A percentile compares a stretch with the other conserved stretches of the same genome.
phyloP scores from a whole-genome alignment of 2,888 invertebrate genomes.

The Blomia tropicalis region DNA sequence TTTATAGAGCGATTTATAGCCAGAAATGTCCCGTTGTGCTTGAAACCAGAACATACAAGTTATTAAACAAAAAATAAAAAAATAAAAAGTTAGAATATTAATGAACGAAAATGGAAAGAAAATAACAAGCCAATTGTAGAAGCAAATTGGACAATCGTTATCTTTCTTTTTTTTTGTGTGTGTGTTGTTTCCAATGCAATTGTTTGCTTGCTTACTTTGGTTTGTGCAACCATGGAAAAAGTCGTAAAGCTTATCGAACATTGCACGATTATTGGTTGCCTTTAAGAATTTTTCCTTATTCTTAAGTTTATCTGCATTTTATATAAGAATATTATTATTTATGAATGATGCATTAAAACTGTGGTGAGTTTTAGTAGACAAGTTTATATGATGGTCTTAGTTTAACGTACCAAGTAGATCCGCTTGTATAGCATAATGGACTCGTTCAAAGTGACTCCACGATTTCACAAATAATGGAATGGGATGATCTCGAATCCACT shows the following conservation, averaged over 20 bases:
- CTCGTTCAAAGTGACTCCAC: background rate
- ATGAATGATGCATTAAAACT: background rate
- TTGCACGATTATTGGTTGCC: background rate
- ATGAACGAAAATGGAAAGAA: too few relatives aligned
- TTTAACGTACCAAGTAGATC: background rate
- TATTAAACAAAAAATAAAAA: too few relatives aligned
- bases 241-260: background rate
- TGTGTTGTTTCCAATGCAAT: background rate
- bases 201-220: background rate
- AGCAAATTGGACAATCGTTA: too few relatives aligned
- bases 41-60: background rate
- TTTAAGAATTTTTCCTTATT: background rate
- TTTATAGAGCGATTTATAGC: background rate
- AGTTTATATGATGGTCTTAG: background rate
- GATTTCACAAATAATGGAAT: background rate
- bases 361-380: background rate
- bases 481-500: background rate
- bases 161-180: too few relatives aligned
- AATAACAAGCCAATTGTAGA: too few relatives aligned
- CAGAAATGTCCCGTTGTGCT: constrained; percentile 13
- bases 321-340: background rate
- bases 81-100: too few relatives aligned
- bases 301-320: background rate
- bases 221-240: background rate
- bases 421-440: background rate